Evolutionary conservation across 2,113 vertebrate genomes (phyloP), one percentile per base, ranked within the genome.

Genomic region (Mus spicilegus): DNA sequence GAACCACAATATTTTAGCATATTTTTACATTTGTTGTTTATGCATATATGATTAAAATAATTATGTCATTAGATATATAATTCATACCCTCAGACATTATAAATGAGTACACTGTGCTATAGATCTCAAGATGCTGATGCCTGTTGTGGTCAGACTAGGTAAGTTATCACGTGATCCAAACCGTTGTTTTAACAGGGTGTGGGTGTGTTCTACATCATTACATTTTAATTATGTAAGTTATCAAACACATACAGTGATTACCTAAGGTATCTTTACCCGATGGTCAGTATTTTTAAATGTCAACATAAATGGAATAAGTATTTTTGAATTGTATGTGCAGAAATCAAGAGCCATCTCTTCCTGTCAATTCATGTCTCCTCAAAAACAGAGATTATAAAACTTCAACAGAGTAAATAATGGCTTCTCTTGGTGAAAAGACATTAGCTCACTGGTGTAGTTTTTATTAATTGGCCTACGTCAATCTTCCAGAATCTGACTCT

Each of bases 211-310:
- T 72, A 33, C 93, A 51, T n/a, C 28, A 63, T 30, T 54, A 51
- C n/a, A 63, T 5, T 63, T 88, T 8, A 96, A 51, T 93, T 94
- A 85, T 46, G 28, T 78, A 70, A 90, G 87, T 33, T 78, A 3
- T 14, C 22, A 86, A 51, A 19, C 5, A 39, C 3, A 46, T 65
- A n/a, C 49, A 49, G 46, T 72, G 5, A 87, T 75, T 58, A 65
- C 46, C 51, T 63, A 90, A 70, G 9, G 61, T 76, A 7, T 49
- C 3, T 80, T 84, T 54, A 93, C 56, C 78, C 89, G 73, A 91
- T 33, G 81, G 89, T 70, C 67, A 91, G 70, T 36, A 65, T 61
- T 95, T 87, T 73, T 73, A 46, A 87, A 5, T 87, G 13, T 19
- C 33, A 81, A 5, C 7, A 78, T 36, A 58, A 76, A 77, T 11